phyloP scores from a whole-genome alignment of 2,888 invertebrate genomes.

The Calameuta idolon region DNA sequence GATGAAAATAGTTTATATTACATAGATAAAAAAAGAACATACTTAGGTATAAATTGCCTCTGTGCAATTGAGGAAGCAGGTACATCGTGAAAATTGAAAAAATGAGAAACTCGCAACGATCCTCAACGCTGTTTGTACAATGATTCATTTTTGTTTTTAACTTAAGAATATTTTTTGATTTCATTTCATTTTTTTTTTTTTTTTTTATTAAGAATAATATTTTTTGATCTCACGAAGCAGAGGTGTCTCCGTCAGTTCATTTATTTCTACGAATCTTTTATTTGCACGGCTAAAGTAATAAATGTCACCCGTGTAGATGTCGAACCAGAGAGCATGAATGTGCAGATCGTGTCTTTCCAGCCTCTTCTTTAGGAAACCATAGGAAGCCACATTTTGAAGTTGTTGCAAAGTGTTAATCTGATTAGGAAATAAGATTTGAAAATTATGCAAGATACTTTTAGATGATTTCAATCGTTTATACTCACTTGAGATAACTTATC shows the following conservation, averaged over 20 bases:
- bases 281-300: conserved; percentile 92
- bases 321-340: conserved; percentile 97
- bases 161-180: neutral
- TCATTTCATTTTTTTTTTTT: neutral
- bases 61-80: neutral
- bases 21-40: neutral
- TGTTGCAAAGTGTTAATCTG: conserved; percentile 92
- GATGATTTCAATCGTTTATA: conserved; percentile 4
- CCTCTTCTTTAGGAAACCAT: conserved; percentile 87
- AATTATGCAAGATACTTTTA: conserved; percentile 1
- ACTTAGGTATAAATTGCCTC: neutral
- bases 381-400: conserved; percentile 91
- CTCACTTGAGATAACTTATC: conserved; percentile 94
- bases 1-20: neutral
- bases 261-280: conserved; percentile 87
- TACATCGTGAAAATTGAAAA: neutral
- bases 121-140: neutral
- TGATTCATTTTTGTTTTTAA: neutral
- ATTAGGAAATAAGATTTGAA: conserved; percentile 8
- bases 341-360: conserved; percentile 85
- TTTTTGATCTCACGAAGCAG: conserved; percentile 81
- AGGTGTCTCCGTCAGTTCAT: conserved; percentile 82
- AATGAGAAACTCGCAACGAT: neutral
- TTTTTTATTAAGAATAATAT: conserved; percentile 77
- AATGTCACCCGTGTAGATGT: conserved; percentile 96